Percentiles rank a stretch among this genome's conserved stretches.
phyloP scores from a whole-genome alignment of 2,888 invertebrate genomes.

The Lasioglossum oenotherae region DNA sequence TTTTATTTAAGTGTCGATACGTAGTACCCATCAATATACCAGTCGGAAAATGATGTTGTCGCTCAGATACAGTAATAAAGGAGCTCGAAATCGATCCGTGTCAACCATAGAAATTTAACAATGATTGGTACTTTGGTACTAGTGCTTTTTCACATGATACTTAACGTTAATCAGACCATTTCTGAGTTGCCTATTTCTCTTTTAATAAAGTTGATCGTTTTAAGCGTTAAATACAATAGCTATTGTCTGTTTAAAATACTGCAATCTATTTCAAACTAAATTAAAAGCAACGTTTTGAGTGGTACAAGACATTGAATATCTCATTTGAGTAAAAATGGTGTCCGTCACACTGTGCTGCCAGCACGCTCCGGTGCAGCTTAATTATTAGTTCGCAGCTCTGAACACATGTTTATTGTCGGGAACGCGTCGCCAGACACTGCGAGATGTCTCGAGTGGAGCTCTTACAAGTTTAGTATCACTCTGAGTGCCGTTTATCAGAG shows the following conservation, averaged over 20 bases:
- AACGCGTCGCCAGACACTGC: neutral
- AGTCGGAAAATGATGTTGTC: neutral
- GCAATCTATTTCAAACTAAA: neutral
- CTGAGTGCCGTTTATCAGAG: conserved; percentile 27
- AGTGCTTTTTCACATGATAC: neutral
- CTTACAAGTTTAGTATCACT: conserved; percentile 1
- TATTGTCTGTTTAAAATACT: neutral
- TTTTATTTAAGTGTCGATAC: neutral
- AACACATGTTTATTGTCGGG: neutral
- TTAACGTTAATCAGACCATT: neutral
- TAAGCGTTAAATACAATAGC: neutral
- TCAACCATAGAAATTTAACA: neutral
- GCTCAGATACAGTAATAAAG: neutral
- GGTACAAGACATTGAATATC: neutral
- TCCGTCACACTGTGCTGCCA: neutral
- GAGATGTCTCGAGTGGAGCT: neutral
- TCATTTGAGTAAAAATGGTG: neutral
- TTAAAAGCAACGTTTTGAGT: neutral
- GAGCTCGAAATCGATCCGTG: neutral
- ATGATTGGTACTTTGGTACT: neutral
- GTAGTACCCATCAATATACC: neutral
- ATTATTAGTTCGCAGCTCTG: neutral
- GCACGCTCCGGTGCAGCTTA: neutral
- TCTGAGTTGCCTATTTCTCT: neutral
- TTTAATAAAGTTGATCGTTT: neutral